These are phyloP conservation scores for Corythoichthys haematopterus DNA, from an alignment of 2,113 vertebrate species.

Conservation along the genomic window DNA sequence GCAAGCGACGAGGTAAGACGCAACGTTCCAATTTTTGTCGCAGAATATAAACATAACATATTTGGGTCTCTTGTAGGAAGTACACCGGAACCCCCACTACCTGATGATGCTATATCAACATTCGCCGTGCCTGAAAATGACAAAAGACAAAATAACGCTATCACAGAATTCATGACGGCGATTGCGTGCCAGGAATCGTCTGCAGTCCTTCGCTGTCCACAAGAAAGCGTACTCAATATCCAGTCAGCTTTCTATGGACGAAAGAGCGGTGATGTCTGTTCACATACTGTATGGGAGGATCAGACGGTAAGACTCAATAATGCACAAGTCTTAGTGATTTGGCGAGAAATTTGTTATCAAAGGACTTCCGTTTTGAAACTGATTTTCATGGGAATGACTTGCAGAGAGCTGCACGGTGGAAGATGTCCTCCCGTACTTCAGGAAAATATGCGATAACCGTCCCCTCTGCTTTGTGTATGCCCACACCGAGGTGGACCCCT, in stretches of 20 bases:
- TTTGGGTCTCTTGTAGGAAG: slow-evolving; percentile 48
- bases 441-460: slow-evolving; percentile 67
- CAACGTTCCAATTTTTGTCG: background rate
- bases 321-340: background rate
- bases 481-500: slow-evolving; percentile 57
- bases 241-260: slow-evolving; percentile 73
- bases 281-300: slow-evolving; percentile 35
- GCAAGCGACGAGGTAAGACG: slow-evolving; percentile 65
- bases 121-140: no score
- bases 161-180: slow-evolving; percentile 63
- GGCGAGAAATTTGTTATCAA: no score
- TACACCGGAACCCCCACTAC: slow-evolving; percentile 66
- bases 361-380: background rate
- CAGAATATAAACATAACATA: no score
- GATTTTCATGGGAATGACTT: background rate
- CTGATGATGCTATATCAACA: slow-evolving; percentile 66
- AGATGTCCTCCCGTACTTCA: slow-evolving; percentile 39
- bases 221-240: slow-evolving; percentile 70
- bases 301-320: slow-evolving; percentile 20
- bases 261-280: slow-evolving; percentile 57
- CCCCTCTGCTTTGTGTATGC: slow-evolving; percentile 60
- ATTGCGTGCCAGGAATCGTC: slow-evolving; percentile 61
- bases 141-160: background rate
- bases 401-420: slow-evolving; percentile 62
- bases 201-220: slow-evolving; percentile 65